A percentile compares a stretch with the other conserved stretches of the same genome.
These are phyloP conservation scores for Halcyon malimbica DNA, from an alignment of 2,113 vertebrate species.

Conservation along the genomic window DNA sequence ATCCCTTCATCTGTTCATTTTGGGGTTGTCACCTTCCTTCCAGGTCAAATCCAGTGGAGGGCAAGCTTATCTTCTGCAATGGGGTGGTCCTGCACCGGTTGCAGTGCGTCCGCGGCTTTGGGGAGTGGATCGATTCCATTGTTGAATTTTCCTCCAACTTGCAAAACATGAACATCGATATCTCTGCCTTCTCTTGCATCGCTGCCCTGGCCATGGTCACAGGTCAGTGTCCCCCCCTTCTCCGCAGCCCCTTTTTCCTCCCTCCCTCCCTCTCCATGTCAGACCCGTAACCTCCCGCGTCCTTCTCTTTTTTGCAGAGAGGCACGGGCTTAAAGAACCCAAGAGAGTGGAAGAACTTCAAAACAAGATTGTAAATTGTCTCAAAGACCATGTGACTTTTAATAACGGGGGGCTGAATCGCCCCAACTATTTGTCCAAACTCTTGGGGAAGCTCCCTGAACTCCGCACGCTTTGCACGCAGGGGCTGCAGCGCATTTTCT, in stretches of 20 bases:
- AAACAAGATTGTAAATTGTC: constrained; percentile 98
- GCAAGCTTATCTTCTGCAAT: constrained; percentile 99
- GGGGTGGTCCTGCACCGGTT: constrained; percentile 96
- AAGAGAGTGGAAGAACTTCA: constrained; percentile 98
- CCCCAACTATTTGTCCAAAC: constrained; percentile 98
- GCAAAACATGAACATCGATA: constrained; percentile 98
- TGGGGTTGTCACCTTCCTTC: constrained; percentile 70
- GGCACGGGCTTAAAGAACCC: constrained; percentile 97
- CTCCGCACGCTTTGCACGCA: constrained; percentile 98
- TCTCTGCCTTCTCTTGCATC: constrained; percentile 98
- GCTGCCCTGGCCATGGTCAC: constrained; percentile 98
- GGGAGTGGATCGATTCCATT: constrained; percentile 98
- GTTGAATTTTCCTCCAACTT: constrained; percentile 98
- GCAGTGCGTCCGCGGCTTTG: constrained; percentile 98
- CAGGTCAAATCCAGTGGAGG: constrained; percentile 98
- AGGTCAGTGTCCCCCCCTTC: constrained; percentile 80
- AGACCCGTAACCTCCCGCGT: background rate
- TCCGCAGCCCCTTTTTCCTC: background rate
- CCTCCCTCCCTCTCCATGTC: accelerated
- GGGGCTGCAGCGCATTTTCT: constrained; percentile 99
- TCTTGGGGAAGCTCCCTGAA: constrained; percentile 98
- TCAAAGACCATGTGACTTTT: constrained; percentile 98
- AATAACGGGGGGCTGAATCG: constrained; percentile 93
- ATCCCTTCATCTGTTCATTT: background rate
- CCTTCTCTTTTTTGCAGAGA: constrained; percentile 80